Evolutionary conservation across 2,888 invertebrate genomes (phyloP).

Genomic region (Omphaloscelis lunosa): DNA sequence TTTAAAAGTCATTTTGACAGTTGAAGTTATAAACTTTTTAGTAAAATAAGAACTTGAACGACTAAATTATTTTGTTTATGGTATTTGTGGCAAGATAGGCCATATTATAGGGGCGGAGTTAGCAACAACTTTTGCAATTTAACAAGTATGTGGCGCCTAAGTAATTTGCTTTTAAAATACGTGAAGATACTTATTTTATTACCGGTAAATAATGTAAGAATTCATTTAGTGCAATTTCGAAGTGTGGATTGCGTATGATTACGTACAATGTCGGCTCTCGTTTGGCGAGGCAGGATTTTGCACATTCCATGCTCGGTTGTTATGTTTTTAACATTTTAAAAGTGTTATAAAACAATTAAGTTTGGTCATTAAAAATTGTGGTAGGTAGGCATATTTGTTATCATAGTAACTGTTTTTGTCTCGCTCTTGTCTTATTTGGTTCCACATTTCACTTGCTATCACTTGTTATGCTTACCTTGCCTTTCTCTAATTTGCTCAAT

Average conservation of each 20-base stretch:
- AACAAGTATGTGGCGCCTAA: slow-evolving; percentile 3
- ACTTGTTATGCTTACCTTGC: background rate
- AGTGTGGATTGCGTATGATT: slow-evolving; percentile 76
- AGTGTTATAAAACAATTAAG: slow-evolving; percentile 36
- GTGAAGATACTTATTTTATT: slow-evolving; percentile 67
- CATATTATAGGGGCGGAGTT: slow-evolving; percentile 11
- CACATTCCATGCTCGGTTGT: slow-evolving; percentile 59
- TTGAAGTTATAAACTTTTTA: slow-evolving; percentile 25
- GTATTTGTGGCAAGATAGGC: slow-evolving; percentile 24
- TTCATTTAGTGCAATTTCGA: slow-evolving; percentile 68
- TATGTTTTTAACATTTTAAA: slow-evolving; percentile 45
- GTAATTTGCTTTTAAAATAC: slow-evolving; percentile 21
- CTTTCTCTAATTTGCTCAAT: background rate
- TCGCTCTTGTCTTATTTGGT: background rate
- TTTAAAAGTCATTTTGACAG: slow-evolving; percentile 68
- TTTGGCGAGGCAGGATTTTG: slow-evolving; percentile 64
- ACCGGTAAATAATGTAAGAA: slow-evolving; percentile 75
- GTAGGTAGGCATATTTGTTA: background rate
- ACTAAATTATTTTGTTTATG: slow-evolving; percentile 11
- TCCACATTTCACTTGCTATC: background rate
- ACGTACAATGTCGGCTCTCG: slow-evolving; percentile 72
- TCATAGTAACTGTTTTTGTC: background rate
- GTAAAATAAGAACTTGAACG: slow-evolving; percentile 8
- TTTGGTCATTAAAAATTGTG: slow-evolving; percentile 4
- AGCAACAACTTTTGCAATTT: slow-evolving; percentile 24